A percentile compares a stretch with the other conserved stretches of the same genome.
Evolutionary conservation across 2,113 vertebrate genomes (phyloP).

Genomic region (Melanostigma gelatinosum): DNA sequence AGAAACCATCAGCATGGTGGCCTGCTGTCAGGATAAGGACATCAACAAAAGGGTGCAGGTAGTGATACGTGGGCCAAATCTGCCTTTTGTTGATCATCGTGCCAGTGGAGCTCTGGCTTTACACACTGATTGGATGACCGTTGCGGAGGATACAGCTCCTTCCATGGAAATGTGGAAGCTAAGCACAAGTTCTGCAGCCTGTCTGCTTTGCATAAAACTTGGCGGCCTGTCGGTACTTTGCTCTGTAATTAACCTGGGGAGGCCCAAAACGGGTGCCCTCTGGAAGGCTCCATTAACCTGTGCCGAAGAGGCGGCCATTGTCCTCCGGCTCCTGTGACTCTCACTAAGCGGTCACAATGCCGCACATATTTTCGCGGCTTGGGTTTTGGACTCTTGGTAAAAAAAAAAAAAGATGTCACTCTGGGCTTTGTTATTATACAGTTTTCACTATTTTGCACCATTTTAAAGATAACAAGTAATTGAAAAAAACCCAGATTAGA

Average conservation of each 20-base stretch:
- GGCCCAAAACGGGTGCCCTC: slow-evolving; percentile 52
- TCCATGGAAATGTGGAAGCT: background rate
- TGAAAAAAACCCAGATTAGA: background rate
- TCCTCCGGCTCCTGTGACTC: slow-evolving; percentile 50
- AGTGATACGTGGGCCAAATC: slow-evolving; percentile 15
- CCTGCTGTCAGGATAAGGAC: slow-evolving; percentile 56
- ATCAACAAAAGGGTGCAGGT: slow-evolving; percentile 47
- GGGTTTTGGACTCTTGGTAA: background rate
- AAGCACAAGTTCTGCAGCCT: slow-evolving; percentile 24
- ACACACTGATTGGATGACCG: background rate
- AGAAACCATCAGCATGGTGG: slow-evolving; percentile 64
- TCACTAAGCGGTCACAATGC: slow-evolving; percentile 22
- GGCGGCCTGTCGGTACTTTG: slow-evolving; percentile 52
- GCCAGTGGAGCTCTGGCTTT: background rate
- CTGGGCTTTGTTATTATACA: background rate
- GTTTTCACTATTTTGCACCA: background rate
- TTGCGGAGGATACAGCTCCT: background rate
- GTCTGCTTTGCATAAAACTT: slow-evolving; percentile 62
- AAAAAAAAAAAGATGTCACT: background rate
- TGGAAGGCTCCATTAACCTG: slow-evolving; percentile 77
- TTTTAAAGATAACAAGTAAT: background rate
- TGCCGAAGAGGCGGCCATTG: slow-evolving; percentile 59
- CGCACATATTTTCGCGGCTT: slow-evolving; percentile 16
- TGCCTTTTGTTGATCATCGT: slow-evolving; percentile 44
- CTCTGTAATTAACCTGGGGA: slow-evolving; percentile 76